Evolutionary conservation across 2,888 invertebrate genomes (phyloP).

Genomic region (Oxytorus armatus): DNA sequence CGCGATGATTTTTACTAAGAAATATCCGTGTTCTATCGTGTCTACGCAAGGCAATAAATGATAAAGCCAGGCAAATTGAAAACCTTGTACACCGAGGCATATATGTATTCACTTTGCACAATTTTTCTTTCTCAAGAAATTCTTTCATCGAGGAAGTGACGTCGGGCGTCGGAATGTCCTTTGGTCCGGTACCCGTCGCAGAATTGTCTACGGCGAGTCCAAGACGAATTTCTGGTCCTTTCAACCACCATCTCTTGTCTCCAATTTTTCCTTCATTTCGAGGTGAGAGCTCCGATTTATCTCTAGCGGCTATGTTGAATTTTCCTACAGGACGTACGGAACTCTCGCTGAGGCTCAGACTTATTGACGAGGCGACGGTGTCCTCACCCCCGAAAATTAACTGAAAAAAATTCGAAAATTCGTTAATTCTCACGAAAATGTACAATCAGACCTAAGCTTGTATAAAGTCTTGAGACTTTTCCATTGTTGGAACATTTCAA

Average conservation of each 20-base stretch:
- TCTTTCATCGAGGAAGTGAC: conserved; percentile 81
- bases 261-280: conserved; percentile 44
- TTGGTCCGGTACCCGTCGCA: conserved; percentile 54
- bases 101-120: conserved; percentile 77
- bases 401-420: conserved; percentile 37
- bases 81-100: not conserved
- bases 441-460: too few species aligned
- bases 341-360: conserved; percentile 78
- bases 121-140: conserved; percentile 80
- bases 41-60: too few species aligned
- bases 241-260: conserved; percentile 78
- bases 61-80: not conserved
- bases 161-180: conserved; percentile 73
- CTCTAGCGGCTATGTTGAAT: conserved; percentile 66
- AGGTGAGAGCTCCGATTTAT: conserved; percentile 35
- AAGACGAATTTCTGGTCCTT: conserved; percentile 74
- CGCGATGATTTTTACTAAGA: too few species aligned
- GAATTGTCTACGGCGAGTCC: conserved; percentile 68
- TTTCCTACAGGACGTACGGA: conserved; percentile 78
- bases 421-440: not conserved
- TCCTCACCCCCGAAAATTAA: conserved; percentile 72
- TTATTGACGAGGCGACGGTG: conserved; percentile 78
- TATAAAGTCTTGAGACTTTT: too few species aligned
- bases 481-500: not conserved
- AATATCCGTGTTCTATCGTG: too few species aligned